Base-by-base conservation (phyloP, 2,888 invertebrate genomes). In the Protodeltote pygarga region DNA sequence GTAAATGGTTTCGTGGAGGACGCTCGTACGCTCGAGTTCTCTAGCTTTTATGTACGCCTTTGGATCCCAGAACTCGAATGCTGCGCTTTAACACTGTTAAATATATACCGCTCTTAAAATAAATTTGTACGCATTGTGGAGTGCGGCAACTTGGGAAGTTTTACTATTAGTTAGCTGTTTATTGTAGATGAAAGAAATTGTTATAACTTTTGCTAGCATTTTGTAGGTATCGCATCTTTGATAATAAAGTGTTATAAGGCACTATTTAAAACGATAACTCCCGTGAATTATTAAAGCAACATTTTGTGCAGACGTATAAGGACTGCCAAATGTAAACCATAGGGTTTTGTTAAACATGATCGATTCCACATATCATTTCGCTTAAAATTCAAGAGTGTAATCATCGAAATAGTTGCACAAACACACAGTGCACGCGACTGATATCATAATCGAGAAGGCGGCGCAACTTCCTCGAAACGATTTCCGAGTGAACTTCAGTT, bases 1-100 rank as follows among this genome's bases (percentile, higher is more conserved):
- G 77, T 74, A 77, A 76, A 77, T 67, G 74, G 63, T 70, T 64
- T 70, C 58, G 67, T 75, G 38, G 67, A 77, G 77, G 64, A 62
- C 46, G 71, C 77, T 71, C 64, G 67, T 75, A 71, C 66, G 65
- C 57, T 55, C 41, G 49, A 66, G 71, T 59, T 68, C 57, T 54
- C 49, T 51, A 71, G 69, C 71, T 70, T 63, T 67, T 63, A 63
- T 61, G 40, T 57, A 23, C 44, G 54, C 52, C 60, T 57, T 40
- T 47, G 59, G 59, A 59, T 59, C 48, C 51, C 50, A 47, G 63
- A 68, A 60, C 61, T 61, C 39, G 55, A 52, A 63, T 49, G 42
- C 44, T 31, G 29, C 21, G 46, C 28, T 55, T 25, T 48, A 54
- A 51, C 32, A 47, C 32, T 46, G 28, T 42, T 51, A 44, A 51